A percentile compares a stretch with the other conserved stretches of the same genome.
phyloP scores from a whole-genome alignment of 2,113 vertebrate species.

The Oriolus oriolus region DNA sequence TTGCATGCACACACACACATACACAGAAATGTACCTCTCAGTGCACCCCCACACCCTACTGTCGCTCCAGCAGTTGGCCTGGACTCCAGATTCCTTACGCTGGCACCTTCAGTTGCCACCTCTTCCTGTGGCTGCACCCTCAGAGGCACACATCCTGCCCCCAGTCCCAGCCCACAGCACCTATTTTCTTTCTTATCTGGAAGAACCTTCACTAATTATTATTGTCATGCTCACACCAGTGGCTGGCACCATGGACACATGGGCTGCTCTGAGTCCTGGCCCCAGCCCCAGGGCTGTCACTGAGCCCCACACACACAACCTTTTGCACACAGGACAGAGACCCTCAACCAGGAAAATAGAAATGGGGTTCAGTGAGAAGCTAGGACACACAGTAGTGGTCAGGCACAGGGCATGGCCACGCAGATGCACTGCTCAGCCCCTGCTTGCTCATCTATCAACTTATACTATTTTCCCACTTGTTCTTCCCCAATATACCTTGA shows the following conservation, averaged over 20 bases:
- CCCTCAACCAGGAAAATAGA: background rate
- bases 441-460: background rate
- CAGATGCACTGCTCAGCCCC: background rate
- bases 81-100: background rate
- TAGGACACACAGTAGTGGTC: background rate
- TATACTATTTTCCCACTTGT: background rate
- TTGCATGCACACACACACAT: background rate
- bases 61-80: background rate
- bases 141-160: background rate
- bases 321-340: background rate
- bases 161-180: background rate
- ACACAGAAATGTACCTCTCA: background rate
- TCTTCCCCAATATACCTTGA: background rate
- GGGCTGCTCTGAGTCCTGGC: background rate
- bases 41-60: accelerated
- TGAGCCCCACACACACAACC: too few relatives aligned
- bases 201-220: background rate
- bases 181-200: accelerated
- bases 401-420: background rate
- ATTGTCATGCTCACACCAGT: background rate
- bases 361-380: background rate
- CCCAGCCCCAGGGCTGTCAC: background rate
- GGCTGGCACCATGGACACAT: background rate
- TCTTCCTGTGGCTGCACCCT: background rate
- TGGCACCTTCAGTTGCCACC: background rate